Evolutionary conservation across 2,113 vertebrate species (phyloP), one percentile per base, ranked within the genome.

Genomic region (Nannospalax galili): DNA sequence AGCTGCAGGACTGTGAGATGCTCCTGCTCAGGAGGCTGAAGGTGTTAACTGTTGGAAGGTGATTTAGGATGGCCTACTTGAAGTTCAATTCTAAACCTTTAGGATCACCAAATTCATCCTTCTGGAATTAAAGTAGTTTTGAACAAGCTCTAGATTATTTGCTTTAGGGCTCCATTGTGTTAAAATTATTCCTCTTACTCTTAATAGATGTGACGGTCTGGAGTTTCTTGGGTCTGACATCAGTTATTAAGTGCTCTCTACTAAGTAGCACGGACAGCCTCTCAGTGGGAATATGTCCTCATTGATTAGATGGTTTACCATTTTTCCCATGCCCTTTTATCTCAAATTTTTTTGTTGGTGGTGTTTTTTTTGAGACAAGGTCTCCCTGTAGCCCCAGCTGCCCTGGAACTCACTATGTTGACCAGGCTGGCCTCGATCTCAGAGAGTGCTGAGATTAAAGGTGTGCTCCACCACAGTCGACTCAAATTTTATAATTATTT

Each of bases 41-140:
- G n/a, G 17, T 14, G 37, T 20, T 26, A 37, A 58, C 67, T n/a
- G 20, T 8, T 56, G 2, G 22, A 74, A 87, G 74, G 56, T 70
- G 42, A 62, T 62, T 70, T 84, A 67, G 35, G 22, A 26, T 80
- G 84, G 79, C 48, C 74, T 78, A 45, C 77, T 74, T 84, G 77
- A 90, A 85, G 73, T 81, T 77, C 28, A 91, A 67, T 11, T 95
- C 95, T 22, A 75, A 92, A 73, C 69, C 42, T 78, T 93, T 17
- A 72, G 37, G 32, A 52, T 84, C 62, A 79, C 67, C n/a, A 96
- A 67, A 87, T 73, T 82, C n/a, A 88, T 78, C 81, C 58, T 78
- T 88, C 37, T 78, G 84, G 28, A 84, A 90, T 90, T 56, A 78
- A 92, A 48, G 42, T 74, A 35, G 72, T 92, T 95, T 94, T 73